These are phyloP conservation scores for Macrotis lagotis DNA, from an alignment of 2,113 vertebrate genomes.

Conservation along the genomic window DNA sequence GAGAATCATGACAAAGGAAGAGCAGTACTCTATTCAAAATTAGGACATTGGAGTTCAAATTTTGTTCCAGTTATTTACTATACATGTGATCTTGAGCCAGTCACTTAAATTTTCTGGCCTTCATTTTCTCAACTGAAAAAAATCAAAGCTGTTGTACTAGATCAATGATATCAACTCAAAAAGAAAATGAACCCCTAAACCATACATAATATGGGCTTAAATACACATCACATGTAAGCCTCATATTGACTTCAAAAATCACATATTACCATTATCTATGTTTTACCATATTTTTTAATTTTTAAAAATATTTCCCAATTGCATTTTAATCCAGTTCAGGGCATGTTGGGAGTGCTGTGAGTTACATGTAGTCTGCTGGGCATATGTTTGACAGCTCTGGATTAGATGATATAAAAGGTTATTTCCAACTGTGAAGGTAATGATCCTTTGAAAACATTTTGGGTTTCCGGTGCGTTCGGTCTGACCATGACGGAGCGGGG, in stretches of 20 bases:
- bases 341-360: background rate
- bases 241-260: background rate
- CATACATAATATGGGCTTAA: no score
- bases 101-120: no score
- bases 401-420: background rate
- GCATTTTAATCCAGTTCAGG: background rate
- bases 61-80: no score
- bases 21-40: no score
- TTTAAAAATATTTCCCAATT: background rate
- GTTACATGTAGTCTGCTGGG: background rate
- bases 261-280: background rate
- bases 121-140: no score
- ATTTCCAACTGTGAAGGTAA: background rate
- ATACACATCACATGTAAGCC: no score
- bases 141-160: no score
- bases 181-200: no score
- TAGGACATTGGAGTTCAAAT: no score
- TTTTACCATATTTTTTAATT: background rate
- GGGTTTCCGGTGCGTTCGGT: constrained; percentile 64
- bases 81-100: no score
- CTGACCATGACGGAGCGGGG: constrained; percentile 79
- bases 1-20: no score
- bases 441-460: background rate
- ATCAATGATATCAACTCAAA: no score
- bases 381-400: background rate